phyloP scores from a whole-genome alignment of 2,888 invertebrate genomes.

The Hypselothyrea guttata region DNA sequence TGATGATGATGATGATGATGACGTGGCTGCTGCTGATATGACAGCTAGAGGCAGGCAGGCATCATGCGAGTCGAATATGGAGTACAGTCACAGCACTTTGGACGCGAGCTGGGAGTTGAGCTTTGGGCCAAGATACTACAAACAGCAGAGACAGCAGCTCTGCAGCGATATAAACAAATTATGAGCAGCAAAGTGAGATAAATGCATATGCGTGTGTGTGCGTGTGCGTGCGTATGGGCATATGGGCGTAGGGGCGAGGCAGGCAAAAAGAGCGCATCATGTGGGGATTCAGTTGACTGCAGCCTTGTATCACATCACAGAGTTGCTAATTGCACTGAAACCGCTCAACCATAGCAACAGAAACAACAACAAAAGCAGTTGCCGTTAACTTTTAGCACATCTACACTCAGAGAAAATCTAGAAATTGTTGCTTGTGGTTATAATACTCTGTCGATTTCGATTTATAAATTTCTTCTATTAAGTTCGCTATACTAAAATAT shows the following conservation, averaged over 20 bases:
- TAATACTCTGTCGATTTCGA: too few relatives aligned
- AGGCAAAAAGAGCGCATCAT: constrained; percentile 35
- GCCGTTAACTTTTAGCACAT: constrained; percentile 28
- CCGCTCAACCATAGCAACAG: constrained; percentile 28
- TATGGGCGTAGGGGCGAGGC: constrained; percentile 8
- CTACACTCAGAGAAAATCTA: constrained; percentile 9
- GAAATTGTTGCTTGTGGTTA: too few relatives aligned
- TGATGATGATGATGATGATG: constrained; percentile 19
- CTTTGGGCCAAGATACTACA: constrained; percentile 6
- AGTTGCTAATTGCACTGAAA: constrained; percentile 69
- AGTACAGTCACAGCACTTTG: constrained; percentile 35
- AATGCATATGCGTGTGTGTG: constrained; percentile 50
- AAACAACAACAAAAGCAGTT: neutral
- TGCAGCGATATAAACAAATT: constrained; percentile 73
- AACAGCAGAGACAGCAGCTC: constrained; percentile 22
- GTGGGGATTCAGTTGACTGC: constrained; percentile 26
- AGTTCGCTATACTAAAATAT: too few relatives aligned
- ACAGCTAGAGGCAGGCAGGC: constrained; percentile 29
- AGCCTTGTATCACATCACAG: constrained; percentile 32
- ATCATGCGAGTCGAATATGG: constrained; percentile 21
- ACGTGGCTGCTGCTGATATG: constrained; percentile 4
- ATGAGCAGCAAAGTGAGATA: constrained; percentile 73
- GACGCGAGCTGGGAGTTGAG: constrained; percentile 25
- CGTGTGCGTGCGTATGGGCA: constrained; percentile 6
- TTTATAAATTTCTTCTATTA: too few relatives aligned